Evolutionary conservation across 30 jellyfish, hydroid and myxozoan genomes (phyloP).

Genomic region (Chrysaora quinquecirrha): DNA sequence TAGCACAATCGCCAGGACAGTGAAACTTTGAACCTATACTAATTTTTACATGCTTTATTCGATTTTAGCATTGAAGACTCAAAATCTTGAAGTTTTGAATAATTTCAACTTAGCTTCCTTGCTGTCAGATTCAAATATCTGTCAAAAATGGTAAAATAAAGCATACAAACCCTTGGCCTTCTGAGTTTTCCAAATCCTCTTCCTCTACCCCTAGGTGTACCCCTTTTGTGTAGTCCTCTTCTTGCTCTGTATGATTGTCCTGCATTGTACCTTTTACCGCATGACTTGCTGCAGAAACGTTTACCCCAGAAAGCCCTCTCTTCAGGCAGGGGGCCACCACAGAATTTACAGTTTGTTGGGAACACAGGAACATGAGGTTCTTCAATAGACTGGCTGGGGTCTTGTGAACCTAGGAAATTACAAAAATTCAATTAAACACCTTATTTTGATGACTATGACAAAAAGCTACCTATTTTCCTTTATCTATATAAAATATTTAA

Average conservation of each 20-base stretch:
- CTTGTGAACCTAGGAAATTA: constrained; percentile 27
- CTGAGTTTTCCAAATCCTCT: constrained; percentile 62
- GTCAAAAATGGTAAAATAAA: too few species aligned
- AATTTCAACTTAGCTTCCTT: too few species aligned
- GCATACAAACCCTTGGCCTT: constrained; percentile 53
- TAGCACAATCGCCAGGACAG: too few species aligned
- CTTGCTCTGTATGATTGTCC: constrained; percentile 77
- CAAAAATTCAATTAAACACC: too few species aligned
- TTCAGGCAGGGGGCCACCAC: constrained; percentile 94
- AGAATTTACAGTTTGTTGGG: constrained; percentile 96
- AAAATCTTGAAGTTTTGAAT: too few species aligned
- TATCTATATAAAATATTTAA: too few species aligned
- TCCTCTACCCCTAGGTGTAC: constrained; percentile 68
- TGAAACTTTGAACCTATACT: too few species aligned
- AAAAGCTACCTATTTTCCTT: too few species aligned
- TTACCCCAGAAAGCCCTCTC: constrained; percentile 99
- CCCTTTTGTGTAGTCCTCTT: constrained; percentile 67
- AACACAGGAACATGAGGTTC: constrained; percentile 85
- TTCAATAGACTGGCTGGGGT: constrained; percentile 19
- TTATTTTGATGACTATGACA: too few species aligned
- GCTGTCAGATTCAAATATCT: too few species aligned
- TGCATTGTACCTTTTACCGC: constrained; percentile 96
- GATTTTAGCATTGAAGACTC: too few species aligned
- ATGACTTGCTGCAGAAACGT: constrained; percentile 93
- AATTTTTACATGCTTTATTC: too few species aligned